Percentiles rank a stretch among this genome's conserved stretches.
Evolutionary conservation across 2,797 vertebrate genomes (phyloP).

Genomic region (Sebastes kiyomatsui): DNA sequence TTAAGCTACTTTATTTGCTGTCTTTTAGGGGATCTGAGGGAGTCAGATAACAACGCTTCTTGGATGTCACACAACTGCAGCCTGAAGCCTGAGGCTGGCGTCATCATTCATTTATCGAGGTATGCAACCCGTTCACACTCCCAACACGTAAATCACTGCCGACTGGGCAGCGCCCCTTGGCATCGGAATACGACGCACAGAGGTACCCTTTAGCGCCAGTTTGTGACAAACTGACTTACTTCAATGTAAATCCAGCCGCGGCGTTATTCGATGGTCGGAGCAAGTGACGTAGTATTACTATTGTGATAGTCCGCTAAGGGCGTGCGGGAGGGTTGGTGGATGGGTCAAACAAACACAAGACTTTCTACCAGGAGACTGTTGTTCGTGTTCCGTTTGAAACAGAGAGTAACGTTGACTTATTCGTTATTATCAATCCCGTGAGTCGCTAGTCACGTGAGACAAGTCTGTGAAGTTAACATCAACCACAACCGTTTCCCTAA

Average conservation of each 20-base stretch:
- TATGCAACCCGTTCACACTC: too few relatives aligned
- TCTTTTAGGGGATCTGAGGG: conserved; percentile 35
- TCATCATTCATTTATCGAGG: neutral
- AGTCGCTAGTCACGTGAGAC: accelerated
- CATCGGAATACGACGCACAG: accelerated
- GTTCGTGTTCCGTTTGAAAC: too few relatives aligned
- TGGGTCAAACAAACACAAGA: too few relatives aligned
- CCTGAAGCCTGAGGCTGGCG: neutral
- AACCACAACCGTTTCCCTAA: too few relatives aligned
- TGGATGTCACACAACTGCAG: neutral
- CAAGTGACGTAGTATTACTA: too few relatives aligned
- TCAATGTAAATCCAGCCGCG: accelerated
- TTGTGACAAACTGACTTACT: too few relatives aligned
- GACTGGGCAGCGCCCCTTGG: too few relatives aligned
- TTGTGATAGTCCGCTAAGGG: accelerated
- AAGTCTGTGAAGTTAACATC: too few relatives aligned
- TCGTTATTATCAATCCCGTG: accelerated
- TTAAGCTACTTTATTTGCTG: conserved; percentile 37
- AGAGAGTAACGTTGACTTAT: too few relatives aligned
- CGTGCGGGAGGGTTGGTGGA: accelerated
- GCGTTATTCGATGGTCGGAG: accelerated
- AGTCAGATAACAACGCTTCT: conserved; percentile 13
- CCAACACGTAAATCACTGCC: accelerated
- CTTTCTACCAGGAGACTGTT: too few relatives aligned
- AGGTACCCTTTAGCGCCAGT: too few relatives aligned